phyloP scores from a whole-genome alignment of 2,797 vertebrate genomes.

The Melopsittacus undulatus region DNA sequence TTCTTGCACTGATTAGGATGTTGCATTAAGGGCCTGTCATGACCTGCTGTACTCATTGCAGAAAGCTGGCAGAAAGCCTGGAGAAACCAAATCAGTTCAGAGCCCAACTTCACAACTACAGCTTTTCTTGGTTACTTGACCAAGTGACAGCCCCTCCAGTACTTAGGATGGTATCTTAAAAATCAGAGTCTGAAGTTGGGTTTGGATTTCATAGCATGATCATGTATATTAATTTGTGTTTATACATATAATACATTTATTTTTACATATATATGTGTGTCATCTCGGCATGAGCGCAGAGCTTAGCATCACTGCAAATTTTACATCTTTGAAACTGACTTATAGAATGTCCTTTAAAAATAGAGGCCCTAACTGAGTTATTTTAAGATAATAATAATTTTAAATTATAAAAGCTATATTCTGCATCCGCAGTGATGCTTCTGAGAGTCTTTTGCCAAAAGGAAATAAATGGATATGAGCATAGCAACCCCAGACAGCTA shows the following conservation, averaged over 20 bases:
- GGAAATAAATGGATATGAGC: background rate
- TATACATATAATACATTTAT: background rate
- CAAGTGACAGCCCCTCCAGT: background rate
- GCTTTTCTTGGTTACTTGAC: background rate
- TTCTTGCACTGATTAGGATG: background rate
- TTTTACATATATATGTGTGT: background rate
- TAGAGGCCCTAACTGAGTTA: background rate
- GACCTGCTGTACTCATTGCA: background rate
- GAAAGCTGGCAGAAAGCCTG: background rate
- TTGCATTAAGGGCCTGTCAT: background rate
- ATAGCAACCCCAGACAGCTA: background rate
- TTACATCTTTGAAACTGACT: background rate
- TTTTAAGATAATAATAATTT: conserved; percentile 18
- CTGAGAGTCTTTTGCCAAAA: background rate
- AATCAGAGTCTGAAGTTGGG: background rate
- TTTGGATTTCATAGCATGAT: background rate
- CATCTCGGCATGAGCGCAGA: background rate
- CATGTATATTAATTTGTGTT: background rate
- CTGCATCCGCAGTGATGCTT: background rate
- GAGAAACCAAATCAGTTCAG: background rate
- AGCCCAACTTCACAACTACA: background rate
- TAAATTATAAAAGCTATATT: conserved; percentile 14
- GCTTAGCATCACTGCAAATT: background rate
- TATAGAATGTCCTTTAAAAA: background rate
- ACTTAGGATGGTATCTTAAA: background rate